Percentiles rank a stretch among this genome's conserved stretches.
Evolutionary conservation across 64 coral and sea anemone species (phyloP).

Genomic region (Orbicella faveolata): DNA sequence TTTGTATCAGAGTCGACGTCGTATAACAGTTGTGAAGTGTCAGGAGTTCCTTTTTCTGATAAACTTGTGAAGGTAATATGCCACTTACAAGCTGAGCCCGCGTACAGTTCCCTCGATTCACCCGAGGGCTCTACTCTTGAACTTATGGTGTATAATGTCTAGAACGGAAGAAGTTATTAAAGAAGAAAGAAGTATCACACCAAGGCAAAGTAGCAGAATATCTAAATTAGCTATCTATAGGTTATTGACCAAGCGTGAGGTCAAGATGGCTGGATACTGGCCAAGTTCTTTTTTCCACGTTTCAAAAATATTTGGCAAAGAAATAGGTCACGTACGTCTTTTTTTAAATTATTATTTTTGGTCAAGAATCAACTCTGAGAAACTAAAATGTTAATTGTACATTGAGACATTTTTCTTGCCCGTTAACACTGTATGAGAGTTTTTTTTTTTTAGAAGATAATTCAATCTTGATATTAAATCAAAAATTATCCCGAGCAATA

Average conservation of each 20-base stretch:
- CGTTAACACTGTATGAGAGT: too few relatives aligned
- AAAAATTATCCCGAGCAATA: background rate
- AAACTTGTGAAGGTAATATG: slow-evolving; percentile 69
- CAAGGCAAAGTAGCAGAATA: background rate
- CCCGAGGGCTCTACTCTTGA: slow-evolving; percentile 66
- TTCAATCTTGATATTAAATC: too few relatives aligned
- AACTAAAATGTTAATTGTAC: too few relatives aligned
- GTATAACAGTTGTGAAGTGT: slow-evolving; percentile 43
- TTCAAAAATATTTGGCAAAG: background rate
- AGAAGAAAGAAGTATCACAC: background rate
- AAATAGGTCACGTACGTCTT: background rate
- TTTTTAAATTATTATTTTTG: too few relatives aligned
- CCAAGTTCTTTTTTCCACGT: too few relatives aligned
- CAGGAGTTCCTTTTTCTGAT: background rate
- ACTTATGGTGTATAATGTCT: slow-evolving; percentile 87
- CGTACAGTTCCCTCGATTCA: slow-evolving; percentile 29
- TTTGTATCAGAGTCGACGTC: slow-evolving; percentile 84
- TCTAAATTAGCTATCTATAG: background rate
- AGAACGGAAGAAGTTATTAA: slow-evolving; percentile 6
- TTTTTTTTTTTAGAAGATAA: too few relatives aligned
- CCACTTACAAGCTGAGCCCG: slow-evolving; percentile 54
- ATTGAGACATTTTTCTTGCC: too few relatives aligned
- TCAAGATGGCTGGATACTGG: too few relatives aligned
- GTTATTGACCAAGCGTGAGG: too few relatives aligned
- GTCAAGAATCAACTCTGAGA: too few relatives aligned